Base-by-base conservation (phyloP, 2,113 vertebrate species). In the Geococcyx californianus region DNA sequence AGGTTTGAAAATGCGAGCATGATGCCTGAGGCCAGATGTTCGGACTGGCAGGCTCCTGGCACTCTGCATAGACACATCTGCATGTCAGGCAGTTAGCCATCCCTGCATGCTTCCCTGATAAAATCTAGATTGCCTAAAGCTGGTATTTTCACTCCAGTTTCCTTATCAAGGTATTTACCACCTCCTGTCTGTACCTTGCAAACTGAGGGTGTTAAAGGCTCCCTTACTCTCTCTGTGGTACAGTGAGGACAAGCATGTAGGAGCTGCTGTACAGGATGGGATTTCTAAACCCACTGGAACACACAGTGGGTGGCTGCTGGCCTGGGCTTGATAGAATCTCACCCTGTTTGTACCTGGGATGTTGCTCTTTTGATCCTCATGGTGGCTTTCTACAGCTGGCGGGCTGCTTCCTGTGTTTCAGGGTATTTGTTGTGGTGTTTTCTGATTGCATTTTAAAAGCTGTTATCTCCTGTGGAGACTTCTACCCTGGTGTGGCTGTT, bases 101-200 rank as follows among this genome's bases (percentile, higher is more conserved):
- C 93, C 82, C 85, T 95, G 92, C 94, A 96, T 96, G 69, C 84
- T 95, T 94, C 92, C 85, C 87, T 81, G 95, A 97, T 95, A 96
- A 96, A 92, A 97, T 95, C 94, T 96, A 79, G 92, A 95, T 95
- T 90, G 95, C 95, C 95, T 96, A 95, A 95, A 97, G 94, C 95
- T 78, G 82, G 87, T 94, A 88, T 95, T 95, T 96, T 95, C 94
- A 88, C 91, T 96, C 87, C 64, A 93, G 93, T 93, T 94, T 94
- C 92, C 96, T 97, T 97, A 96, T 96, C 96, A 94, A 93, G 85
- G 91, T 96, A 94, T 96, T 95, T 95, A 95, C 94, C 85, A 95
- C 88, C 96, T 96, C 72, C 82, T 77, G 82, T 88, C 89, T 96
- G 82, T 92, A 63, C 84, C 82, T 94, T 88, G 72, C 87, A 97